Conservation (phyloP, 2,113 vertebrate genomes). For the Pituophis catenifer region DNA sequence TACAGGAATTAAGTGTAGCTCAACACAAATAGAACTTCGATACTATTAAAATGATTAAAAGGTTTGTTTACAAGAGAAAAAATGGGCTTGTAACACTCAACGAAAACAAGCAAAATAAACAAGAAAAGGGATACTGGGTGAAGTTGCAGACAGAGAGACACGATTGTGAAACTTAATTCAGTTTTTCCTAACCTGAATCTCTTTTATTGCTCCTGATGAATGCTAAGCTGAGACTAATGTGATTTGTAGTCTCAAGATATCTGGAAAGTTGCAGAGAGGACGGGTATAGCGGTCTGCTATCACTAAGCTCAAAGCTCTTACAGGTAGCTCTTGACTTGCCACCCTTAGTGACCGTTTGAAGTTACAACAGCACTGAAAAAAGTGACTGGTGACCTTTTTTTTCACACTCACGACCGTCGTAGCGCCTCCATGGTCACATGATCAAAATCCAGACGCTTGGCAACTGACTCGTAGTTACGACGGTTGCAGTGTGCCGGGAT, state of each 20-base stretch:
- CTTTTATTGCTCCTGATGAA: not conserved
- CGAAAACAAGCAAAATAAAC: not conserved
- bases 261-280: not conserved
- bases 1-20: not conserved
- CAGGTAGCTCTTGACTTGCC: not conserved
- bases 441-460: not conserved
- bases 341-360: not conserved
- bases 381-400: not conserved
- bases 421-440: not conserved
- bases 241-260: not conserved
- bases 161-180: not conserved
- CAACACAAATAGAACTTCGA: not conserved
- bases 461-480: not conserved
- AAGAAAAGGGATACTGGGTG: not conserved
- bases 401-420: too few species aligned
- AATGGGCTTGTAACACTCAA: not conserved
- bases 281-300: not conserved
- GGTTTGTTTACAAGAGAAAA: not conserved
- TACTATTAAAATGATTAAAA: not conserved
- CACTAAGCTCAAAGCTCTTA: not conserved
- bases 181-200: not conserved
- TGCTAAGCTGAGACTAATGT: not conserved
- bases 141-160: not conserved
- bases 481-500: not conserved
- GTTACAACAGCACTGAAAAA: not conserved